phyloP scores from a whole-genome alignment of 2,113 vertebrate species.

The Mobula birostris region DNA sequence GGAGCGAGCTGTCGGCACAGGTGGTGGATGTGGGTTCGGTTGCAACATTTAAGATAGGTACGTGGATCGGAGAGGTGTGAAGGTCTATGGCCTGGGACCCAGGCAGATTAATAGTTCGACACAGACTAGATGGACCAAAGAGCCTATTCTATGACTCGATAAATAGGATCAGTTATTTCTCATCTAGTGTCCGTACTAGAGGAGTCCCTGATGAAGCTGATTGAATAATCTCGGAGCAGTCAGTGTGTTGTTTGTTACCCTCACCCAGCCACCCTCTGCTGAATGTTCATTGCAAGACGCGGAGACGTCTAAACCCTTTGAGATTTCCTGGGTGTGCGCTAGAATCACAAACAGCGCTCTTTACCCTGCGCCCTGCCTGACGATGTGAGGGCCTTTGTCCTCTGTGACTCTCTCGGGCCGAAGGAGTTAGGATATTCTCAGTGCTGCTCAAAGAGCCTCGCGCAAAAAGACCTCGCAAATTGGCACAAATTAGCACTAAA shows the following conservation, averaged over 20 bases:
- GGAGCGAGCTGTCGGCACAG: too few species aligned
- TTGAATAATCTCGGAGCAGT: not conserved
- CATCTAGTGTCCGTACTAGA: not conserved
- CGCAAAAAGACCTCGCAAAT: not conserved
- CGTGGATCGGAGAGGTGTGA: too few species aligned
- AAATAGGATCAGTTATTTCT: not conserved
- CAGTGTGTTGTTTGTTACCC: not conserved
- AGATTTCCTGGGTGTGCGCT: not conserved
- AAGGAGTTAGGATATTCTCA: not conserved
- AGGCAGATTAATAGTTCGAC: too few species aligned
- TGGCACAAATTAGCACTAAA: conserved; percentile 21
- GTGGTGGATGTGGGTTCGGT: too few species aligned
- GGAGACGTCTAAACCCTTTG: not conserved
- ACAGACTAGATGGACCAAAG: too few species aligned
- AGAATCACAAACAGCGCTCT: not conserved
- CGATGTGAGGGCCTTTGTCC: too few species aligned
- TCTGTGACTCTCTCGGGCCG: not conserved
- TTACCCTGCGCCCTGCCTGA: not conserved
- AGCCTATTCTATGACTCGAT: too few species aligned
- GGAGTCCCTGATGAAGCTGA: not conserved
- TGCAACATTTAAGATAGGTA: too few species aligned
- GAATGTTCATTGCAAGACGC: not conserved
- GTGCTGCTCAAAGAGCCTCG: not conserved
- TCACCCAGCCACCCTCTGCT: not conserved
- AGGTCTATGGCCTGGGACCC: too few species aligned